Evolutionary conservation across 2,888 invertebrate species (phyloP).

Genomic region (Bombyx huttoni): DNA sequence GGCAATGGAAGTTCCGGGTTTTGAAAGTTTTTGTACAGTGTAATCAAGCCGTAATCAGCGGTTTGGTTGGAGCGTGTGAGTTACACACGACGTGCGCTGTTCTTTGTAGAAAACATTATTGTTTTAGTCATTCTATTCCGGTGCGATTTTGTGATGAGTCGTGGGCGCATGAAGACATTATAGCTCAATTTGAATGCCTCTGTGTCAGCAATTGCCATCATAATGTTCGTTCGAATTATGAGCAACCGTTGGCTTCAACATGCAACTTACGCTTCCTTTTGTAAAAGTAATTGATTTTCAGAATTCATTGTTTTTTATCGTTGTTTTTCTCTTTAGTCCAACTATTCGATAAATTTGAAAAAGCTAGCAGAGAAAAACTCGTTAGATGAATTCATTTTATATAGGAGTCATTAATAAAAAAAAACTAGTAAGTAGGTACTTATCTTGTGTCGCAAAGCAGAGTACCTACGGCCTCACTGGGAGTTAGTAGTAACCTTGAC

Average conservation of each 20-base stretch:
- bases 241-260: neutral
- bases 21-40: conserved; percentile 64
- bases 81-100: conserved; percentile 35
- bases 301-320: too few species aligned
- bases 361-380: too few species aligned
- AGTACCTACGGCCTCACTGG: too few species aligned
- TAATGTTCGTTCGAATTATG: conserved; percentile 3
- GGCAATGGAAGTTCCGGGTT: conserved; percentile 64
- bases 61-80: conserved; percentile 63
- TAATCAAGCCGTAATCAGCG: conserved; percentile 66
- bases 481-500: too few species aligned
- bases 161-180: conserved; percentile 62
- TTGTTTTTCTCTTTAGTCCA: too few species aligned
- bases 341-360: too few species aligned
- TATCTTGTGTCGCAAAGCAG: too few species aligned
- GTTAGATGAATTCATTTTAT: too few species aligned
- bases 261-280: neutral
- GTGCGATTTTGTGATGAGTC: conserved; percentile 37
- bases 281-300: too few species aligned
- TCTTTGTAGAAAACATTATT: conserved; percentile 51
- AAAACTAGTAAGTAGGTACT: too few species aligned
- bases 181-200: conserved; percentile 29
- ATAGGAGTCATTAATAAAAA: too few species aligned
- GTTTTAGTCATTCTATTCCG: conserved; percentile 44
- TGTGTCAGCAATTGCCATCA: conserved; percentile 6